Percentiles rank a stretch among this genome's conserved stretches.
phyloP scores from a whole-genome alignment of 2,888 invertebrate genomes.

The Polylopha cassiicola region DNA sequence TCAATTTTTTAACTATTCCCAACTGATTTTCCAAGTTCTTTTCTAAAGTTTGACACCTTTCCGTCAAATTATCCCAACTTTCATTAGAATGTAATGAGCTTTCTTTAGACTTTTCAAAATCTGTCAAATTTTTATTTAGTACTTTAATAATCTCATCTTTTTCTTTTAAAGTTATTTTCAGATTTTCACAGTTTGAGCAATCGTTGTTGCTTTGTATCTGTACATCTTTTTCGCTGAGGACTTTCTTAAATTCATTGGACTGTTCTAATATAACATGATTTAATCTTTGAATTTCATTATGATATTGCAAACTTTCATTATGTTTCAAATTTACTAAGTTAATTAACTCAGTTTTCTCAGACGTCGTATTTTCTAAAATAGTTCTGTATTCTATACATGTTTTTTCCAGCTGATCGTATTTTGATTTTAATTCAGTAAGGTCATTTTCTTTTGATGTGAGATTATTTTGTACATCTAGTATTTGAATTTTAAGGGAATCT shows the following conservation, averaged over 20 bases:
- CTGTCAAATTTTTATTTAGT: slow-evolving; percentile 45
- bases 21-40: slow-evolving; percentile 82
- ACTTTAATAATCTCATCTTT: slow-evolving; percentile 57
- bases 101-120: slow-evolving; percentile 52
- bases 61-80: slow-evolving; percentile 77
- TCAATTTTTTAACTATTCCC: slow-evolving; percentile 78
- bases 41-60: slow-evolving; percentile 82
- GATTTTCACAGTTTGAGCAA: slow-evolving; percentile 51
- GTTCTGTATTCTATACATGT: slow-evolving; percentile 46
- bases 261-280: slow-evolving; percentile 78
- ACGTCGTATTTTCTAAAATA: slow-evolving; percentile 43
- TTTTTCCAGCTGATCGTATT: slow-evolving; percentile 40
- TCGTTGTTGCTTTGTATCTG: slow-evolving; percentile 33
- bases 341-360: slow-evolving; percentile 83
- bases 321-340: slow-evolving; percentile 87
- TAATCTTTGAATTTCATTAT: slow-evolving; percentile 89
- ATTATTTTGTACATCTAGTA: slow-evolving; percentile 37
- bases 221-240: slow-evolving; percentile 51
- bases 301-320: slow-evolving; percentile 89
- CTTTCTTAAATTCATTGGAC: slow-evolving; percentile 51
- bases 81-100: slow-evolving; percentile 76
- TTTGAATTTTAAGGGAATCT: slow-evolving; percentile 41
- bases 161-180: slow-evolving; percentile 49
- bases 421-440: slow-evolving; percentile 39
- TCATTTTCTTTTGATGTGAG: slow-evolving; percentile 43